phyloP scores from a whole-genome alignment of 2,888 invertebrate genomes.

The Phalangium opilio region DNA sequence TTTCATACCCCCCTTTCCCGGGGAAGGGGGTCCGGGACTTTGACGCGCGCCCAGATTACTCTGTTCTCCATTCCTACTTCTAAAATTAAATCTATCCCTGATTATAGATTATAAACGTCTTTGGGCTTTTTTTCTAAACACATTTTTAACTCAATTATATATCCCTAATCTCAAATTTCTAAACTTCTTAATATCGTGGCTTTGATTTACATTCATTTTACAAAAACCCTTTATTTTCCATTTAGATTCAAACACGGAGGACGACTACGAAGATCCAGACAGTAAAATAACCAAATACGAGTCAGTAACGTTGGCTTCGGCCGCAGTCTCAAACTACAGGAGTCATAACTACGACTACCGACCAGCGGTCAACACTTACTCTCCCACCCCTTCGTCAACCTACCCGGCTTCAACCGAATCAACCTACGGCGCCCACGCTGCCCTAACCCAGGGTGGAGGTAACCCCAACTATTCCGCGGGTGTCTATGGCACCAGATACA shows the following conservation, averaged over 20 bases:
- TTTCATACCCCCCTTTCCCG: too few species aligned
- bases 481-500: not conserved
- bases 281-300: constrained; percentile 1
- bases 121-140: too few species aligned
- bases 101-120: too few species aligned
- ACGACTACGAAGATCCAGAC: constrained; percentile 5
- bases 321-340: not conserved
- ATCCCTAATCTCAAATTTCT: too few species aligned
- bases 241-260: constrained; percentile 3
- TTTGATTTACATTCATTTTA: too few species aligned
- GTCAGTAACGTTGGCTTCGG: not conserved
- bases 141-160: too few species aligned
- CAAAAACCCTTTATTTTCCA: too few species aligned
- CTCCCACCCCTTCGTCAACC: constrained; percentile 4
- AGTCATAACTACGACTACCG: constrained; percentile 2
- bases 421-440: constrained; percentile 1
- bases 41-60: too few species aligned
- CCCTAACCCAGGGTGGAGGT: not conserved
- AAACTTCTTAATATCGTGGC: too few species aligned
- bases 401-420: constrained; percentile 2
- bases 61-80: too few species aligned
- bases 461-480: not conserved
- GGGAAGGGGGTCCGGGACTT: too few species aligned
- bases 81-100: too few species aligned
- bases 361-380: constrained; percentile 6